Evolutionary conservation across 2,113 vertebrate species (phyloP), one percentile per base, ranked within the genome.

Genomic region (Zapus hudsonius): DNA sequence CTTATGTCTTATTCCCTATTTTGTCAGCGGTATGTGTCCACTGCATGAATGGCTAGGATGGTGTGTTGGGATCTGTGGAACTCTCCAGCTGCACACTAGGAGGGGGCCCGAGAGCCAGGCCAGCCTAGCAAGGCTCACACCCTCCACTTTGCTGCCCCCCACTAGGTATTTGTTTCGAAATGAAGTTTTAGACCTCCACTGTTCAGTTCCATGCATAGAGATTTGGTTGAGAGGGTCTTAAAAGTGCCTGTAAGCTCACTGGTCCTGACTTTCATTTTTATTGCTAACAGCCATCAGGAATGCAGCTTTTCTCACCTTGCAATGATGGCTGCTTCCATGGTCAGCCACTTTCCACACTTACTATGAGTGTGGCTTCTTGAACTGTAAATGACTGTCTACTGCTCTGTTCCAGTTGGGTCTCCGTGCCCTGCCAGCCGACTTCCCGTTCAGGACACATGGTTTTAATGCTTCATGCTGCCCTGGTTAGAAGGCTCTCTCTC

Each of bases 171-270:
- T 70, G 67, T 93, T 86, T 52, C 33, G 57, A 81, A 22, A 36
- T 75, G 69, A 36, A 92, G 57, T 52, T 91, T 86, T 82, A 93
- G 95, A 84, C 76, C 42, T 92, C 55, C 72, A 2, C 61, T 87
- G 66, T 74, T 38, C 57, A 89, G 22, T 5, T 31, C 38, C 78
- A 59, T n/a, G 17, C 10, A 8, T 55, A 27, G 5, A 84, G 82
- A 72, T 89, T 84, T 84, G 61, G 20, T 63, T 87, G 76, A 81
- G 33, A 38, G 80, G 61, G n/a, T 76, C 87, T 80, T 52, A n/a
- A 70, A 92, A 85, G 70, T 70, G 64, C 29, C 75, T 38, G 1
- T 40, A 67, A 87, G 29, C 27, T 84, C 27, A 29, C 5, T 89
- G 40, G 40, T 64, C 70, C 61, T 66, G 57, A 33, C 33, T 80